Conservation (phyloP, 2,797 vertebrate species). For the Pelobates cultripes region DNA sequence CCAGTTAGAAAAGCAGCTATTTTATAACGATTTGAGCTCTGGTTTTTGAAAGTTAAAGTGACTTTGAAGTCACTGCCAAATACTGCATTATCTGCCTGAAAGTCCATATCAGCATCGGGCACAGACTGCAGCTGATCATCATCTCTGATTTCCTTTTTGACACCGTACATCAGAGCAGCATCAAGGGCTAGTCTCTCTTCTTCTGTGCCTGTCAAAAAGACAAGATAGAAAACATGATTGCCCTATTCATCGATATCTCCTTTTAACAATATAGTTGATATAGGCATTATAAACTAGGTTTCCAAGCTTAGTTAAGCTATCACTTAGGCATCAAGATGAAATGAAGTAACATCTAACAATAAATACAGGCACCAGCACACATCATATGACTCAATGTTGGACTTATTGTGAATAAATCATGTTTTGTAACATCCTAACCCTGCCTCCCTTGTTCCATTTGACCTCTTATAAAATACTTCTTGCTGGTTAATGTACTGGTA, state of each 20-base stretch:
- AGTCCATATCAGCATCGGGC: slow-evolving; percentile 79
- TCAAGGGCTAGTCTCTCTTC: slow-evolving; percentile 89
- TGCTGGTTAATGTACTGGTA: too few species aligned
- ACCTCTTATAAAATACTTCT: too few species aligned
- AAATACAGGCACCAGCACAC: too few species aligned
- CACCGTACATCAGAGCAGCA: slow-evolving; percentile 86
- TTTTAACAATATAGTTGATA: too few species aligned
- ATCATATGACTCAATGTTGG: too few species aligned
- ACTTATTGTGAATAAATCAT: too few species aligned
- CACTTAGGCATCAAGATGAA: too few species aligned
- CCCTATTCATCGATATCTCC: not conserved
- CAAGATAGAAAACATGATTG: slow-evolving; percentile 30
- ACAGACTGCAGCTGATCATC: slow-evolving; percentile 60
- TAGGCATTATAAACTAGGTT: too few species aligned
- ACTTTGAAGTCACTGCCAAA: slow-evolving; percentile 84
- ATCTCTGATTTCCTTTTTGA: slow-evolving; percentile 69
- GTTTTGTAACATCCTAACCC: too few species aligned
- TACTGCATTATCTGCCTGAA: slow-evolving; percentile 74
- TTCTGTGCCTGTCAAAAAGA: slow-evolving; percentile 73
- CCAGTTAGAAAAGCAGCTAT: slow-evolving; percentile 79
- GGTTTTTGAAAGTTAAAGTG: slow-evolving; percentile 81
- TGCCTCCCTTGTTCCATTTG: too few species aligned
- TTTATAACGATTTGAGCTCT: slow-evolving; percentile 70
- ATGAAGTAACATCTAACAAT: too few species aligned
- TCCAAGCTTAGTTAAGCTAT: too few species aligned